phyloP scores from a whole-genome alignment of 2,797 vertebrate genomes.

The Odontamblyopus lacepedii region DNA sequence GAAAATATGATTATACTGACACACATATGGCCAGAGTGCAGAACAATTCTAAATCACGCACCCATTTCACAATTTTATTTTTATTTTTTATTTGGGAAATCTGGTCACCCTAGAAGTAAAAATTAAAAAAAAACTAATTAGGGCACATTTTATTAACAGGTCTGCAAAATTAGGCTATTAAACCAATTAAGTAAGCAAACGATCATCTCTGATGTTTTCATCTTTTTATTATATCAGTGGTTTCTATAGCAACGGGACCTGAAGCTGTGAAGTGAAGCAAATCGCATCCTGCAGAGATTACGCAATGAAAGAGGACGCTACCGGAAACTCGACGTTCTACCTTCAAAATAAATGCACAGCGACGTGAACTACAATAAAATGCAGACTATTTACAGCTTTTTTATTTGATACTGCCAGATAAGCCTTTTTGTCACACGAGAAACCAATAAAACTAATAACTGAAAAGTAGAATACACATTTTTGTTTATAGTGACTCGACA shows the following conservation, averaged over 20 bases:
- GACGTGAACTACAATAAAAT: neutral
- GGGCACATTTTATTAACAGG: too few relatives aligned
- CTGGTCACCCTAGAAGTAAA: too few relatives aligned
- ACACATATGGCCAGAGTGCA: too few relatives aligned
- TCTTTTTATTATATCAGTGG: neutral
- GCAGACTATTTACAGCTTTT: neutral
- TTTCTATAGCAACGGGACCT: conserved; percentile 63
- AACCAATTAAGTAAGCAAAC: conserved; percentile 20
- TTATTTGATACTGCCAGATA: neutral
- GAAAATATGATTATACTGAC: too few relatives aligned
- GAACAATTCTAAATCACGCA: too few relatives aligned
- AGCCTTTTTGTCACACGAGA: too few relatives aligned
- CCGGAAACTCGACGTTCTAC: conserved; percentile 11
- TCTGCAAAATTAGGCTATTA: neutral
- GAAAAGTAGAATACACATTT: neutral
- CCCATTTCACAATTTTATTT: too few relatives aligned
- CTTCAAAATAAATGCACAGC: neutral
- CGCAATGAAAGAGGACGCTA: neutral
- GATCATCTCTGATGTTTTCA: conserved; percentile 29
- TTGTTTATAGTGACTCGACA: conserved; percentile 8
- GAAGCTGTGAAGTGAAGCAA: conserved; percentile 42
- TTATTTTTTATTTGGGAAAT: too few relatives aligned
- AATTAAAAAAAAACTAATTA: too few relatives aligned
- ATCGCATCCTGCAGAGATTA: conserved; percentile 37
- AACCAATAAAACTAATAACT: neutral